Percentiles rank a stretch among this genome's conserved stretches.
Evolutionary conservation across 2,797 vertebrate species (phyloP).

Genomic region (Rhinella marina): DNA sequence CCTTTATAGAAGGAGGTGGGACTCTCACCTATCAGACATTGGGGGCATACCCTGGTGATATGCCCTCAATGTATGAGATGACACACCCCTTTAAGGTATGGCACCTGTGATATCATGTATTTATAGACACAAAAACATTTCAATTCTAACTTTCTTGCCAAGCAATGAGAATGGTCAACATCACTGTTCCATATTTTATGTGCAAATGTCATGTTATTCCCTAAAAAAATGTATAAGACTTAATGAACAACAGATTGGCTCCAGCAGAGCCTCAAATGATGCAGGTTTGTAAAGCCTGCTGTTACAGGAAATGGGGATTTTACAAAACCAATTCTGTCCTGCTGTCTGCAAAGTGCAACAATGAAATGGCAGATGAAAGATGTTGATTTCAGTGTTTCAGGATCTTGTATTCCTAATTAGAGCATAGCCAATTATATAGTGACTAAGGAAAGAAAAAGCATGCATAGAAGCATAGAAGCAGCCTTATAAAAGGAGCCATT

Average conservation of each 20-base stretch:
- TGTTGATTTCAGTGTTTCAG: conserved; percentile 13
- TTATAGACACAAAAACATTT: neutral
- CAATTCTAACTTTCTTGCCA: conserved; percentile 4
- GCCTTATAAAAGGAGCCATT: no score
- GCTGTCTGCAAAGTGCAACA: conserved; percentile 21
- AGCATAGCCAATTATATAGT: neutral
- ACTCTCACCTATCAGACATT: no score
- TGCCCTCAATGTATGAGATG: no score
- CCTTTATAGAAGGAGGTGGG: no score
- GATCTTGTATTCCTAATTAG: neutral
- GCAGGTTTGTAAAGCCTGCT: conserved; percentile 46
- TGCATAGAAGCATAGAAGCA: no score
- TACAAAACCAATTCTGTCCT: conserved; percentile 13
- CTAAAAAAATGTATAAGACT: conserved; percentile 22
- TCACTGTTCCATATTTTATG: neutral
- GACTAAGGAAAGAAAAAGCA: no score
- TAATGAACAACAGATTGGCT: conserved; percentile 49
- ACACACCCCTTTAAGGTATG: no score
- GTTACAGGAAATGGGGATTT: conserved; percentile 36
- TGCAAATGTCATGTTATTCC: conserved; percentile 21
- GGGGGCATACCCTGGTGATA: no score
- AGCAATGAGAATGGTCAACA: conserved; percentile 20
- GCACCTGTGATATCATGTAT: neutral
- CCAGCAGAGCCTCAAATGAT: conserved; percentile 47
- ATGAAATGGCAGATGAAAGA: conserved; percentile 17